Evolutionary conservation across 2,113 vertebrate genomes (phyloP).

Genomic region (Cyprinodon brontotheroides): DNA sequence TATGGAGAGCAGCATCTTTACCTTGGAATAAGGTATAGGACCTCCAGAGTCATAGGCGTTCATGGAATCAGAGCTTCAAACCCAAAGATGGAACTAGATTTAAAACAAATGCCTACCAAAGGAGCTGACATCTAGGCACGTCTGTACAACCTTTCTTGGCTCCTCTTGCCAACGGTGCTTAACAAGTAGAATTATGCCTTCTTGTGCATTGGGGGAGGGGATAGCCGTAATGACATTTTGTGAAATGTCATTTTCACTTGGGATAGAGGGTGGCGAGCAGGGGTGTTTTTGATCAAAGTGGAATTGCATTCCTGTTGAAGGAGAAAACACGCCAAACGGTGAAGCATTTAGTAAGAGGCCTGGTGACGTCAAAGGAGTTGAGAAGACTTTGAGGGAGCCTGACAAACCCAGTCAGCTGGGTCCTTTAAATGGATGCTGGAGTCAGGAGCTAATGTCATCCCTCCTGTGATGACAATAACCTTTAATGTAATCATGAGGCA

Average conservation of each 20-base stretch:
- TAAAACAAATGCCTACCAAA: conserved; percentile 7
- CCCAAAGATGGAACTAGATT: conserved; percentile 4
- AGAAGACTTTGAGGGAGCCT: conserved; percentile 44
- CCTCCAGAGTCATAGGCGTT: conserved; percentile 54
- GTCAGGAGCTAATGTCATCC: conserved; percentile 52
- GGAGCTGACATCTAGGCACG: conserved; percentile 54
- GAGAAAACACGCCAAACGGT: conserved; percentile 52
- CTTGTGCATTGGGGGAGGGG: conserved; percentile 42
- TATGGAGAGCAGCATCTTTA: conserved; percentile 30
- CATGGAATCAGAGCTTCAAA: conserved; percentile 14
- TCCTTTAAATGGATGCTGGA: conserved; percentile 34
- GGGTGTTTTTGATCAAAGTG: conserved; percentile 66
- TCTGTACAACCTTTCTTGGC: conserved; percentile 65
- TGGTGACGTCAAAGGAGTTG: conserved; percentile 63
- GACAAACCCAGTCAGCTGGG: conserved; percentile 25
- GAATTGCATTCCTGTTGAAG: conserved; percentile 54
- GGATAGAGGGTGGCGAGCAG: conserved; percentile 47
- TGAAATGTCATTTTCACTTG: conserved; percentile 67
- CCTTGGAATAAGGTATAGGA: conserved; percentile 35
- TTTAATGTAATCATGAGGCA: conserved; percentile 57
- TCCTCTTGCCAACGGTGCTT: conserved; percentile 58
- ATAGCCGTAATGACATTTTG: conserved; percentile 63
- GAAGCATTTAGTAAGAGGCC: conserved; percentile 44
- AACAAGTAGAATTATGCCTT: conserved; percentile 59
- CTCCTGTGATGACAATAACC: conserved; percentile 62